Conservation (phyloP, 2,113 vertebrate genomes). For the Pantherophis guttatus region DNA sequence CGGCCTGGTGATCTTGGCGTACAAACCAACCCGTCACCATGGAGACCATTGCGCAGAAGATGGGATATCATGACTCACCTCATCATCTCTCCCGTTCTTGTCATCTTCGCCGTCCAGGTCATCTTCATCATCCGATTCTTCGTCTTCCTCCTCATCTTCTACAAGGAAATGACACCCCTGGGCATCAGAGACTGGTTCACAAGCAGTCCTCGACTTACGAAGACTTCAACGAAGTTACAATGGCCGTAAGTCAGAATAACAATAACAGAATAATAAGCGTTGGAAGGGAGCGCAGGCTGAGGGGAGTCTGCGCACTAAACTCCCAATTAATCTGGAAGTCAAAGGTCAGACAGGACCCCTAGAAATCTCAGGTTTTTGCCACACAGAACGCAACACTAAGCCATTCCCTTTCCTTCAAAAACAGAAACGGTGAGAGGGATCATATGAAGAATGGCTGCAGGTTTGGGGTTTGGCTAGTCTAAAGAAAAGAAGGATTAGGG, state of each 20-base stretch:
- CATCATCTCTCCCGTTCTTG: constrained; percentile 70
- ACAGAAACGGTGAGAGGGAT: too few species aligned
- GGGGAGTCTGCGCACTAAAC: not conserved
- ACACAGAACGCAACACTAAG: too few species aligned
- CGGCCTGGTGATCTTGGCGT: not conserved
- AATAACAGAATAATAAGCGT: too few species aligned
- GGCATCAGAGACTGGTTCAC: not conserved
- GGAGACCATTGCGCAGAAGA: not conserved
- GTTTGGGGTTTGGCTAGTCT: too few species aligned
- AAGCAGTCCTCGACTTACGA: not conserved
- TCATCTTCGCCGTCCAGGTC: constrained; percentile 76
- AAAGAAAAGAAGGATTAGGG: too few species aligned
- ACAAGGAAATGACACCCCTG: not conserved
- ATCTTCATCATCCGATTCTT: constrained; percentile 61
- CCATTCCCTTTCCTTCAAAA: too few species aligned
- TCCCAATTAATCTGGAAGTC: too few species aligned
- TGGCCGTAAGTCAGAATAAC: too few species aligned
- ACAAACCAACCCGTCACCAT: not conserved
- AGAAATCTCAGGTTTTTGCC: too few species aligned
- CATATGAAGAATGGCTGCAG: too few species aligned
- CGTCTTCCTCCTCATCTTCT: constrained; percentile 62
- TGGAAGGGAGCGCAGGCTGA: too few species aligned
- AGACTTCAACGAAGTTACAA: too few species aligned
- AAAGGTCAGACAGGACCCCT: not conserved
- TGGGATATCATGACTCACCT: constrained; percentile 31